phyloP scores from a whole-genome alignment of 2,113 vertebrate species.

The Paracanthobrama guichenoti region DNA sequence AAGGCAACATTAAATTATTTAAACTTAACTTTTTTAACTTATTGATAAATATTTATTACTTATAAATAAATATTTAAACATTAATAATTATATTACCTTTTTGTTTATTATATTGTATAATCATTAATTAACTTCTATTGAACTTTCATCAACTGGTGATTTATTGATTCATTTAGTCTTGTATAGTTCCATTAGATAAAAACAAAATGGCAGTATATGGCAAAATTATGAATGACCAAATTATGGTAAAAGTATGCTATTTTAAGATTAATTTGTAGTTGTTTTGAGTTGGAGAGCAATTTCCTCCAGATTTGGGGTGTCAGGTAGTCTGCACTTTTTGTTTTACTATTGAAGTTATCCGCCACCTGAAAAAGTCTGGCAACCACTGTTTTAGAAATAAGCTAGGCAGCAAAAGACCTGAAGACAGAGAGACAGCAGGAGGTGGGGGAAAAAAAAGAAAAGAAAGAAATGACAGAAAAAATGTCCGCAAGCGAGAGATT shows the following conservation, averaged over 20 bases:
- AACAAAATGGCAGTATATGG: not conserved
- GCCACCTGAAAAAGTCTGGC: not conserved
- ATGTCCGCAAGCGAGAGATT: constrained; percentile 18
- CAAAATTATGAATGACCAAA: not conserved
- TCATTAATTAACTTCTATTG: not conserved
- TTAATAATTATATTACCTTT: no score
- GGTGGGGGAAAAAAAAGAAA: constrained; percentile 9
- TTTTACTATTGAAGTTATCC: not conserved
- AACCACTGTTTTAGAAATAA: not conserved
- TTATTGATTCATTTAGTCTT: no score
- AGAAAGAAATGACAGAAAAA: constrained; percentile 40
- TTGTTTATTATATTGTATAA: not conserved
- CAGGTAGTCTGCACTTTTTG: not conserved
- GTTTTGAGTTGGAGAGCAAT: not conserved
- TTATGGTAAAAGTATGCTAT: not conserved
- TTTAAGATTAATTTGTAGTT: not conserved
- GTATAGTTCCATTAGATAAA: not conserved
- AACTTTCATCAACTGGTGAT: no score
- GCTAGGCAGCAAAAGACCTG: constrained; percentile 41
- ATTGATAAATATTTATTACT: no score
- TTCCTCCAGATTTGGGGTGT: not conserved
- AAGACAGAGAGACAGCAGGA: constrained; percentile 39
- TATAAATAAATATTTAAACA: no score
- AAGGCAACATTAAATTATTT: not conserved
- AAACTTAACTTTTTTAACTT: not conserved